Evolutionary conservation across 2,797 vertebrate genomes (phyloP), one percentile per base, ranked within the genome.

Genomic region (Lerista edwardsae): DNA sequence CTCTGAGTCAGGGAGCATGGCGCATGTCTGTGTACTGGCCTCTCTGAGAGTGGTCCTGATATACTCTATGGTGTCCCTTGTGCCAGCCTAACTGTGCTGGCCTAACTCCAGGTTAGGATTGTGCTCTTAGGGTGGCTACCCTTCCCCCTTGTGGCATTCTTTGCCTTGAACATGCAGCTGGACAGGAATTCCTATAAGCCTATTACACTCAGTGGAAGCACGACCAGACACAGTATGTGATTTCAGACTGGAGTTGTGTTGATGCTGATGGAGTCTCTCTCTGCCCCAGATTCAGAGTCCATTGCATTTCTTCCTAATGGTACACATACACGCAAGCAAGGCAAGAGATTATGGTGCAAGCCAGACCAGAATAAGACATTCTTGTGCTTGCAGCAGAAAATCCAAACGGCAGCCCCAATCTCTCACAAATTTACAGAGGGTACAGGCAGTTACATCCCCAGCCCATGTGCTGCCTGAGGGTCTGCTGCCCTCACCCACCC

Each of bases 111-210:
- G n/a, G n/a, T n/a, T n/a, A n/a, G n/a, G n/a, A n/a, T n/a, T n/a
- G n/a, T n/a, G n/a, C n/a, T n/a, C n/a, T n/a, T n/a, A 61, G n/a
- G 41, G 59, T 72, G 8, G n/a, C 75, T 44, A 27, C 64, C 51
- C 29, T 71, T 68, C 23, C 82, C 23, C 75, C 57, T 31, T 15
- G 19, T 44, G 29, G 39, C 55, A 64, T 64, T 72, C 67, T 47
- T 77, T 71, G 51, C 61, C 57, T 6, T 14, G 15, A 71, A 51
- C 41, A 78, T 78, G 67, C 21, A 72, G 51, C 67, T 51, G 51
- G 6, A 6, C n/a, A 65, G 41, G 57, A 84, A 79, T 84, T 79
- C 67, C 68, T 34, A 17, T 72, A 84, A 84, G 75, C 67, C 72
- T 64, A 65, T 84, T 84, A 79, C n/a, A 36, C 31, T 41, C 75